These are phyloP conservation scores for Nerophis ophidion DNA, from an alignment of 2,113 vertebrate genomes.

Conservation along the genomic window DNA sequence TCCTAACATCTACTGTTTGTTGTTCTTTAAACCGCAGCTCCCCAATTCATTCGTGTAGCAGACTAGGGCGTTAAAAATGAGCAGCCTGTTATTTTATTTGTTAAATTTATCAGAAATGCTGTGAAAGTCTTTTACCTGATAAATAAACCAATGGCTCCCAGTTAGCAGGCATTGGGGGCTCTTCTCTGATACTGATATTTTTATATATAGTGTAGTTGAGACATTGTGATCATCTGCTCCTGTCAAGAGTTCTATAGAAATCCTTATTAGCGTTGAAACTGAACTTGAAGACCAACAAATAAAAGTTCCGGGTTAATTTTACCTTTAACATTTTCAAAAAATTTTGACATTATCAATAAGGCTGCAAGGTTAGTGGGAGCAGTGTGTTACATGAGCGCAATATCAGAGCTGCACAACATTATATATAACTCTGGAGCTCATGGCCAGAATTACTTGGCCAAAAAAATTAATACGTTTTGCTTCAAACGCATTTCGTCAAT, in stretches of 20 bases:
- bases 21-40: conserved; percentile 42
- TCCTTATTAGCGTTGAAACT: conserved; percentile 16
- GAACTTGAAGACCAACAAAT: conserved; percentile 1
- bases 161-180: conserved; percentile 47
- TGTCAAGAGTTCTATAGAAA: conserved; percentile 11
- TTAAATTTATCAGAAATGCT: conserved; percentile 12
- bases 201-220: conserved; percentile 58
- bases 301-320: neutral
- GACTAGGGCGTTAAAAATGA: conserved; percentile 34
- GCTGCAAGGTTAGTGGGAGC: neutral
- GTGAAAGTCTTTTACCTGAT: conserved; percentile 36
- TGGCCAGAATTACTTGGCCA: conserved; percentile 1
- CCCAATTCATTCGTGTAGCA: conserved; percentile 48
- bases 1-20: conserved; percentile 11
- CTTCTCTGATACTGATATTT: conserved; percentile 48
- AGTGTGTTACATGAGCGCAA: conserved; percentile 24
- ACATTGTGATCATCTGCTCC: conserved; percentile 50
- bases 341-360: neutral
- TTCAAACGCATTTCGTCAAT: conserved; percentile 12
- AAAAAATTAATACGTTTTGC: conserved; percentile 3
- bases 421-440: conserved; percentile 34
- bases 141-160: conserved; percentile 33
- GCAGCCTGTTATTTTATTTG: conserved; percentile 44
- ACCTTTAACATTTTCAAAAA: neutral
- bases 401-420: conserved; percentile 18